phyloP scores from a whole-genome alignment of 2,113 vertebrate genomes.

The Bungarus multicinctus region DNA sequence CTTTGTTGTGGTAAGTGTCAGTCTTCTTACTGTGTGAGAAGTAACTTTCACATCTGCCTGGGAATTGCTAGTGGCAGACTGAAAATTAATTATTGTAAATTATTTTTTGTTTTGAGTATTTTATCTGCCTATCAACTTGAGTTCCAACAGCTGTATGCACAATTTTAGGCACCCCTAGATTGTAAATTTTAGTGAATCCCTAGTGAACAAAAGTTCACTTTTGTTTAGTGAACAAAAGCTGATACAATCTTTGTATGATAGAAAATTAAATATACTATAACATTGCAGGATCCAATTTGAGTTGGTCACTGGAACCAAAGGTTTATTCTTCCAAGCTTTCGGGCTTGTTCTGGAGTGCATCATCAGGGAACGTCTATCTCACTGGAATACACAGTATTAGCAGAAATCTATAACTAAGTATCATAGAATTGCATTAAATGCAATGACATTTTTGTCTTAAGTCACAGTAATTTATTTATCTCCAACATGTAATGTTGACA shows the following conservation, averaged over 20 bases:
- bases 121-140: background rate
- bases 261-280: too few species aligned
- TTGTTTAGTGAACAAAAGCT: too few species aligned
- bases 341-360: too few species aligned
- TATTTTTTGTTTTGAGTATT: background rate
- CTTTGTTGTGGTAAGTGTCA: background rate
- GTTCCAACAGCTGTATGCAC: background rate
- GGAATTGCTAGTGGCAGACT: background rate
- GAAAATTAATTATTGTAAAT: background rate
- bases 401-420: slow-evolving; percentile 8
- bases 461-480: slow-evolving; percentile 56
- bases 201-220: too few species aligned
- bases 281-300: too few species aligned
- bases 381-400: background rate
- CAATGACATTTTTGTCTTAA: background rate
- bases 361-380: too few species aligned
- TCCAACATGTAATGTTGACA: slow-evolving; percentile 56
- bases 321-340: too few species aligned
- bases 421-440: slow-evolving; percentile 1
- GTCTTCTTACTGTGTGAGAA: background rate
- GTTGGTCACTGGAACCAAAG: too few species aligned
- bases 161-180: background rate
- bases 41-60: background rate
- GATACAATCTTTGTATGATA: too few species aligned
- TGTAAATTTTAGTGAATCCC: background rate